Conservation (phyloP, 2,797 vertebrate species). For the Toxotes lorentzi region DNA sequence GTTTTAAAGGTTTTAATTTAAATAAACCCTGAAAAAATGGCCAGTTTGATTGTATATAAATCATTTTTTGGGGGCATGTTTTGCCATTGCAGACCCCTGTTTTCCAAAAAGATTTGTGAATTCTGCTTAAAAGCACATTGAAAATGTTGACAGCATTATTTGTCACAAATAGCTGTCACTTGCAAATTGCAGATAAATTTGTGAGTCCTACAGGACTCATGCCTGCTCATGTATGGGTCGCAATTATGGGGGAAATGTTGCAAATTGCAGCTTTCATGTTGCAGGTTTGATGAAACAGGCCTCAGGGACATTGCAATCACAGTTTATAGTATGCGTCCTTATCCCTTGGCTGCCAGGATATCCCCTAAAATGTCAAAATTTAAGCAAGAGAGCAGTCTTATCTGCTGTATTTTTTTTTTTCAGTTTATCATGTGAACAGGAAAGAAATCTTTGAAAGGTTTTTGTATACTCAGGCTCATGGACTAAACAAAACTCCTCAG, state of each 20-base stretch:
- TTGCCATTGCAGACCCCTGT: neutral
- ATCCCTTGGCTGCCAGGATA: neutral
- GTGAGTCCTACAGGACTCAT: neutral
- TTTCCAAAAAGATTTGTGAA: constrained; percentile 2
- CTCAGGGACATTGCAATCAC: neutral
- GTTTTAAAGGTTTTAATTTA: constrained; percentile 22
- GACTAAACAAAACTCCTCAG: neutral
- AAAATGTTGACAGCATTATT: neutral
- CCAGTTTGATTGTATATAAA: neutral
- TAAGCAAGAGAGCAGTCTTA: neutral
- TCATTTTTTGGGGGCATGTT: neutral
- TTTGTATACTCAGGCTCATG: neutral
- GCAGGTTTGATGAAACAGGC: constrained; percentile 1
- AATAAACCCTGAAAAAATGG: constrained; percentile 30
- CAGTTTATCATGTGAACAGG: neutral
- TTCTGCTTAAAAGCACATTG: neutral
- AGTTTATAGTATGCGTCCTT: neutral
- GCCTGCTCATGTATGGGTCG: neutral
- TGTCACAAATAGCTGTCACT: constrained; percentile 21
- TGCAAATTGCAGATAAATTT: constrained; percentile 11
- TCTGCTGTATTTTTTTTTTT: neutral
- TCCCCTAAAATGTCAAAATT: neutral
- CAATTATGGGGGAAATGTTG: neutral
- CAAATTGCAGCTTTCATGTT: constrained; percentile 5
- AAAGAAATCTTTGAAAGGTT: neutral